Evolutionary conservation across 2,113 vertebrate species (phyloP).

Genomic region (Perccottus glenii): DNA sequence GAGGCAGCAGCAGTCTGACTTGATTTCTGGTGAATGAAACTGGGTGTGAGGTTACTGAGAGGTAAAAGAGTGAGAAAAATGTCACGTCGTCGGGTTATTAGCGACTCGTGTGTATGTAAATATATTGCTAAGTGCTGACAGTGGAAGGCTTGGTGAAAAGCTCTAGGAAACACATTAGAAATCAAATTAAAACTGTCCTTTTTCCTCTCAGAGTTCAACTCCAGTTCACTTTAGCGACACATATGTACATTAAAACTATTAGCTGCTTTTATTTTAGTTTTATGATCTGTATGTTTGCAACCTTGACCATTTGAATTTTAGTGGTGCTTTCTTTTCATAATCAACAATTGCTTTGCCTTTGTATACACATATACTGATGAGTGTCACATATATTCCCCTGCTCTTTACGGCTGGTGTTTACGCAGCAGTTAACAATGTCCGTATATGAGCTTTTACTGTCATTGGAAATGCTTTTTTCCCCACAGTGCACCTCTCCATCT

Average conservation of each 20-base stretch:
- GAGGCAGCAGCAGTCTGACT: no score
- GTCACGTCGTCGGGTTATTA: conserved; percentile 3
- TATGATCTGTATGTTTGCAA: no score
- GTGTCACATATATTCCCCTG: conserved; percentile 3
- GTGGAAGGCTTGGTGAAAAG: not conserved
- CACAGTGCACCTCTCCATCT: not conserved
- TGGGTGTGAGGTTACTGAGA: not conserved
- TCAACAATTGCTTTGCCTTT: not conserved
- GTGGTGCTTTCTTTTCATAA: conserved; percentile 12
- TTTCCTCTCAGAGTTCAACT: not conserved
- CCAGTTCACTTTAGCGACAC: no score
- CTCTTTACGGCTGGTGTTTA: conserved; percentile 24
- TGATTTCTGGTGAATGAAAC: not conserved
- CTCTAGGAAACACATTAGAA: conserved; percentile 1
- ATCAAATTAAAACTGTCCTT: not conserved
- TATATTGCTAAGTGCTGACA: not conserved
- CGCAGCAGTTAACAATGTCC: conserved; percentile 21
- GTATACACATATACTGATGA: conserved; percentile 19
- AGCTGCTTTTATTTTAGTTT: no score
- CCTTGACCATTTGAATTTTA: no score
- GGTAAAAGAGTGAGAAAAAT: not conserved
- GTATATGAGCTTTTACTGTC: not conserved
- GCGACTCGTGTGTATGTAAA: not conserved
- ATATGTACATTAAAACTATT: not conserved
- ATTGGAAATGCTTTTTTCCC: not conserved